Evolutionary conservation across 92 coral and sea anemone genomes (phyloP), one percentile per base, ranked within the genome.

Genomic region (Siderastrea siderea): DNA sequence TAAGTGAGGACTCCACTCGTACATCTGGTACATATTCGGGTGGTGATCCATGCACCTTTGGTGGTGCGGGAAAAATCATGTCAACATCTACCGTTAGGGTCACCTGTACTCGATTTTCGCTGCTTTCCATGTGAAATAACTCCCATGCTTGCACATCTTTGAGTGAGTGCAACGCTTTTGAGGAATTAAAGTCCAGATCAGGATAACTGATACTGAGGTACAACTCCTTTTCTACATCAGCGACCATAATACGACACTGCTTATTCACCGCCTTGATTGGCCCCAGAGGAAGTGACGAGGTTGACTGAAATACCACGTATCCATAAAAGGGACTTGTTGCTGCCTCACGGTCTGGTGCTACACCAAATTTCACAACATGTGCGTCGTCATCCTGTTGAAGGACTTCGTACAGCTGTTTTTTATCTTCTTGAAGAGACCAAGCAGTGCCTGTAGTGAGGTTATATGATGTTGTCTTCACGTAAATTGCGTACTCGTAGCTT

Each of bases 151-250:
- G 64, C n/a, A 83, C 75, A 16, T 89, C 88, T 6, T 12, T 52
- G 46, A 46, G 7, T 1, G 53, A 43, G 1, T 26, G n/a, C 13
- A 84, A 82, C 17, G 19, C 49, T 45, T 78, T 79, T 6, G 89
- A 0, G 13, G 69, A 61, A 55, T 78, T 71, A 62, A 84, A 90
- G 49, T 84, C 66, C n/a, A 90, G 64, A 46, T 90, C 90, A 11
- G 89, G 93, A 46, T 82, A 90, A 83, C 90, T 90, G 50, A 90
- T 71, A 44, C 93, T 90, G 6, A 90, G 17, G 64, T 84, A 79
- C 3, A 90, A 38, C 15, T 38, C 13, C 48, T 0, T 66, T 6
- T 7, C 4, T 4, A 15, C 1, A 2, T 80, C 84, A 1, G 2
- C 8, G 10, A 15, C 86, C 90, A 84, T 84, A 49, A 90, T 62